Conservation (phyloP, 2,888 invertebrate species). For the Orthosia cruda region DNA sequence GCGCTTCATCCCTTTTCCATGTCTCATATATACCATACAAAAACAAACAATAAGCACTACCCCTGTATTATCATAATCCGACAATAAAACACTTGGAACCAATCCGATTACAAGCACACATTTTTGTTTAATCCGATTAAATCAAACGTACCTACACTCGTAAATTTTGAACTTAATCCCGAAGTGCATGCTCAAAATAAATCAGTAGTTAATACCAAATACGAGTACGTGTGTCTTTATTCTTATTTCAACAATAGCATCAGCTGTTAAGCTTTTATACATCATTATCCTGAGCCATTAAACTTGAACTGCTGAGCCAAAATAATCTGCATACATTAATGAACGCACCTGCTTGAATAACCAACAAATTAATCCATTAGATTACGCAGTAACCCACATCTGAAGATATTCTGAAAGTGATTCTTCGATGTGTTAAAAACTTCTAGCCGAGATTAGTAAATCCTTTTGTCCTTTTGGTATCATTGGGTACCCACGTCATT, state of each 20-base stretch:
- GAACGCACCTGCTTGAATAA: too few species aligned
- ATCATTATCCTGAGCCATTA: background rate
- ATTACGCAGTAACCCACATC: too few species aligned
- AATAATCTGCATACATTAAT: background rate
- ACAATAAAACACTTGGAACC: conserved; percentile 52
- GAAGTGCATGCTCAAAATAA: conserved; percentile 28
- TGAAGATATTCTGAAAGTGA: too few species aligned
- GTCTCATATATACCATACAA: conserved; percentile 18
- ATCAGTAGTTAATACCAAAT: background rate
- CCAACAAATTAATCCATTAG: too few species aligned
- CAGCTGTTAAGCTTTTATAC: background rate
- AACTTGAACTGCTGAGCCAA: background rate
- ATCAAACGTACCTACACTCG: conserved; percentile 37
- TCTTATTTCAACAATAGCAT: background rate
- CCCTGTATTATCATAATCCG: conserved; percentile 58
- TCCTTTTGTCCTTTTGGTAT: too few species aligned
- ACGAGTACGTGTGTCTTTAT: background rate
- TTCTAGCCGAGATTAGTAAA: too few species aligned
- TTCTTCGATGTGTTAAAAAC: too few species aligned
- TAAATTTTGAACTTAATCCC: conserved; percentile 48
- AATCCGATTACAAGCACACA: conserved; percentile 62
- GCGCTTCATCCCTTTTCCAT: too few species aligned
- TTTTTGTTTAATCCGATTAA: conserved; percentile 66
- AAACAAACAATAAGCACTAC: conserved; percentile 51
- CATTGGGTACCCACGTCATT: too few species aligned